Evolutionary conservation across 2,888 invertebrate species (phyloP).

Genomic region (Napeogenes inachia): DNA sequence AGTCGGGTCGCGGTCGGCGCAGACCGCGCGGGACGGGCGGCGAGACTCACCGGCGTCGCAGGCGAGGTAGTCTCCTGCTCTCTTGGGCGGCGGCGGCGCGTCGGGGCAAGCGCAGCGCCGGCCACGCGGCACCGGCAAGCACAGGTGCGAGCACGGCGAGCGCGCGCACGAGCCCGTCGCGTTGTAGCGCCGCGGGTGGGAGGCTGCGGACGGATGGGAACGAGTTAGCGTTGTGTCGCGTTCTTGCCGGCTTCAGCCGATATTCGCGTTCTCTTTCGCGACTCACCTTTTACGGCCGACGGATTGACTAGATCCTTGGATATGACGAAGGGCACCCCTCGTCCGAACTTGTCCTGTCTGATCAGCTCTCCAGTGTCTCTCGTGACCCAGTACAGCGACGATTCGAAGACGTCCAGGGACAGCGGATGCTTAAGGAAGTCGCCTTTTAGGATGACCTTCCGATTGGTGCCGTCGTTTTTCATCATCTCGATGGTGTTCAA

Average conservation of each 20-base stretch:
- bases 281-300: conserved; percentile 86
- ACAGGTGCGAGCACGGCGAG: conserved; percentile 92
- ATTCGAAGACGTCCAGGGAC: conserved; percentile 95
- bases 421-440: conserved; percentile 86
- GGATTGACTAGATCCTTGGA: conserved; percentile 91
- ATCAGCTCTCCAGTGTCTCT: conserved; percentile 91
- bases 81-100: conserved; percentile 72
- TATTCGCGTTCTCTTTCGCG: background rate
- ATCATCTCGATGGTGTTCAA: conserved; percentile 92
- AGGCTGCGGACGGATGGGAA: conserved; percentile 70
- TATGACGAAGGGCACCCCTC: conserved; percentile 91
- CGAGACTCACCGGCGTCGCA: conserved; percentile 86
- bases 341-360: conserved; percentile 96
- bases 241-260: background rate
- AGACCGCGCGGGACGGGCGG: background rate
- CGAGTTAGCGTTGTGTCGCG: background rate
- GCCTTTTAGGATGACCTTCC: conserved; percentile 85
- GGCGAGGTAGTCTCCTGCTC: conserved; percentile 79
- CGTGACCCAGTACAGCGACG: conserved; percentile 95
- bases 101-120: conserved; percentile 95
- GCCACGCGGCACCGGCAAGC: conserved; percentile 92
- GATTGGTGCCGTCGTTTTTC: conserved; percentile 86
- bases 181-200: conserved; percentile 91
- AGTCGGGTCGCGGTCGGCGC: background rate
- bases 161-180: conserved; percentile 81